Conservation (phyloP, 2,113 vertebrate species). For the Eclectus roratus region DNA sequence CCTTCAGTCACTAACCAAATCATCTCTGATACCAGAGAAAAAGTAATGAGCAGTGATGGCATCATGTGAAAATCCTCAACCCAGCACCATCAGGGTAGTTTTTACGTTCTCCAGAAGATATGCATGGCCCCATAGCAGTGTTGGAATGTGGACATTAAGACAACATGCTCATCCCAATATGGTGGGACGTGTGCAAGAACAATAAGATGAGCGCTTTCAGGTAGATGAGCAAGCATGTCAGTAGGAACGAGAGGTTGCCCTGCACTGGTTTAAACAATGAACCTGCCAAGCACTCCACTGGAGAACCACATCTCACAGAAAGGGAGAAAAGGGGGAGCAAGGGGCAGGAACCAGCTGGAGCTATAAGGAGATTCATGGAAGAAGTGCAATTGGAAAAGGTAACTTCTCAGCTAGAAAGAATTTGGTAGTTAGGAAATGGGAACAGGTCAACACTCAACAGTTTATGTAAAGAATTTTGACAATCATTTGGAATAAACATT, state of each 20-base stretch:
- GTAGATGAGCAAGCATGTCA: accelerated
- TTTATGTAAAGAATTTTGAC: slow-evolving; percentile 54
- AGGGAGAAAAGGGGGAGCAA: neutral
- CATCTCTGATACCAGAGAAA: neutral
- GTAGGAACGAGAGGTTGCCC: neutral
- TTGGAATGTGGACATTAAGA: neutral
- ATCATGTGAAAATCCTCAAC: neutral
- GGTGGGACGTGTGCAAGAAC: accelerated
- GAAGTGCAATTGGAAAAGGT: neutral
- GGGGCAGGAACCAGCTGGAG: neutral
- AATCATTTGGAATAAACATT: slow-evolving; percentile 65
- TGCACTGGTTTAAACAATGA: neutral
- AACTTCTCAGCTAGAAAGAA: neutral
- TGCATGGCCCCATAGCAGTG: accelerated
- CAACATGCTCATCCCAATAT: accelerated
- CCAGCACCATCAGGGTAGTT: neutral
- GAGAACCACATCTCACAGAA: neutral
- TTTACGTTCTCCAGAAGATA: neutral
- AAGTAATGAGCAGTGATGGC: neutral
- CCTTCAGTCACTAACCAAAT: neutral
- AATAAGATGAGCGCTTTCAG: accelerated
- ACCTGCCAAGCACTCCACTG: accelerated
- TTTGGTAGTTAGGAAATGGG: neutral
- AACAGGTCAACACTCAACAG: neutral
- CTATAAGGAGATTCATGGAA: neutral